Percentiles rank a stretch among this genome's conserved stretches.
Evolutionary conservation across 2,888 invertebrate species (phyloP).

Genomic region (Hirtodrosophila duncani): DNA sequence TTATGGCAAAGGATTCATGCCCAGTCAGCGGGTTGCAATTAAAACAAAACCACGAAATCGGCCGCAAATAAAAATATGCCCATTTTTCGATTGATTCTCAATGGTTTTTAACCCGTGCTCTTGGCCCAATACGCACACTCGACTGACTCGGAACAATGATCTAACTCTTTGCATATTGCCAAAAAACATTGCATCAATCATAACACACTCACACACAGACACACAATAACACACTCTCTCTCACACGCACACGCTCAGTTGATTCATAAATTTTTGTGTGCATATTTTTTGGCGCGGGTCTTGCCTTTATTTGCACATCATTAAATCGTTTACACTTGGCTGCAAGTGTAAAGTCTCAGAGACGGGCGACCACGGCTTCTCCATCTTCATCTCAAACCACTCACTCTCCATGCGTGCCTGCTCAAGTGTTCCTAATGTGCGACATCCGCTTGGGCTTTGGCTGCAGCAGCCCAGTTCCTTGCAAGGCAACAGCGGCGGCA

Average conservation of each 20-base stretch:
- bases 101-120: constrained; percentile 56
- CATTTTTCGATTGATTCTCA: constrained; percentile 4
- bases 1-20: constrained; percentile 41
- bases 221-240: background rate
- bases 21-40: constrained; percentile 71
- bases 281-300: constrained; percentile 58
- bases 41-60: constrained; percentile 56
- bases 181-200: constrained; percentile 51
- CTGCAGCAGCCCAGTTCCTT: constrained; percentile 3
- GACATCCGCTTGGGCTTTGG: constrained; percentile 69
- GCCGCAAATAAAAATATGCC: constrained; percentile 18
- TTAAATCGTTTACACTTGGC: constrained; percentile 67
- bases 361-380: constrained; percentile 18
- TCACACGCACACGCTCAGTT: background rate
- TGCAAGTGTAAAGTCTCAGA: constrained; percentile 59
- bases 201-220: too few relatives aligned
- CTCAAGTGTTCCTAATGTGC: constrained; percentile 74
- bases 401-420: constrained; percentile 38
- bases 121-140: constrained; percentile 45
- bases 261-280: background rate
- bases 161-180: constrained; percentile 55
- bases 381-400: background rate
- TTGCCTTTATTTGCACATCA: constrained; percentile 57
- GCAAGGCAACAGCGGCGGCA: constrained; percentile 8
- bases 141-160: constrained; percentile 57